Percentiles rank a stretch among this genome's conserved stretches.
phyloP scores from a whole-genome alignment of 2,888 invertebrate species.

The Harpagoxenus sublaevis region DNA sequence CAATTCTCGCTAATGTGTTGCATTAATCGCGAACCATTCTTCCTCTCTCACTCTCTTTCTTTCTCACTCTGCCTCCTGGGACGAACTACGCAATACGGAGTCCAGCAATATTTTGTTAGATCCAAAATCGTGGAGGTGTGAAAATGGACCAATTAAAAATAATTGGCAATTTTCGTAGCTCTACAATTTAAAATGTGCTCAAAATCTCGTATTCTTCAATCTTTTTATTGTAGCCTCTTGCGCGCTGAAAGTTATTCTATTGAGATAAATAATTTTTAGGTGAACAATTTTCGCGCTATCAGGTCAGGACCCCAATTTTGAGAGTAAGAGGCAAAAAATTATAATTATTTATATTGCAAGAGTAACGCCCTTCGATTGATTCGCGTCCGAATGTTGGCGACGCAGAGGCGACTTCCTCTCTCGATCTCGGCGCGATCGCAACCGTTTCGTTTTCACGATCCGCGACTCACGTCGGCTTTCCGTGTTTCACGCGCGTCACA shows the following conservation, averaged over 20 bases:
- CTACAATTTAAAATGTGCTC: background rate
- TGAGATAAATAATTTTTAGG: background rate
- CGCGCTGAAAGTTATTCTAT: background rate
- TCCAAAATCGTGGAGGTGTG: background rate
- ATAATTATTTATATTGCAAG: background rate
- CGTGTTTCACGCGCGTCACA: slow-evolving; percentile 31
- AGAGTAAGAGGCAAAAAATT: background rate
- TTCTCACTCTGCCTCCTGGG: background rate
- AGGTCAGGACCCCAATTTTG: background rate
- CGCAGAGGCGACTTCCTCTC: background rate
- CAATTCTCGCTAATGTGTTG: slow-evolving; percentile 43
- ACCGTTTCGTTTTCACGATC: slow-evolving; percentile 30
- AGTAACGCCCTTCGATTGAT: background rate
- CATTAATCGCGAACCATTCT: slow-evolving; percentile 32
- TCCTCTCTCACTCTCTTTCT: background rate
- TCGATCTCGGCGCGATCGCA: background rate
- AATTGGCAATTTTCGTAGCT: background rate
- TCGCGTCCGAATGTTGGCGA: background rate
- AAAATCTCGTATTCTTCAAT: background rate
- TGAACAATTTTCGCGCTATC: background rate
- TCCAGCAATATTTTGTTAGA: background rate
- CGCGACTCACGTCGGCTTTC: slow-evolving; percentile 4
- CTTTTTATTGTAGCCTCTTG: background rate
- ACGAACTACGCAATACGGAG: background rate
- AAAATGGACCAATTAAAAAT: background rate